Conservation (phyloP, 2,797 vertebrate genomes). For the Typhlichthys eigenmanni region DNA sequence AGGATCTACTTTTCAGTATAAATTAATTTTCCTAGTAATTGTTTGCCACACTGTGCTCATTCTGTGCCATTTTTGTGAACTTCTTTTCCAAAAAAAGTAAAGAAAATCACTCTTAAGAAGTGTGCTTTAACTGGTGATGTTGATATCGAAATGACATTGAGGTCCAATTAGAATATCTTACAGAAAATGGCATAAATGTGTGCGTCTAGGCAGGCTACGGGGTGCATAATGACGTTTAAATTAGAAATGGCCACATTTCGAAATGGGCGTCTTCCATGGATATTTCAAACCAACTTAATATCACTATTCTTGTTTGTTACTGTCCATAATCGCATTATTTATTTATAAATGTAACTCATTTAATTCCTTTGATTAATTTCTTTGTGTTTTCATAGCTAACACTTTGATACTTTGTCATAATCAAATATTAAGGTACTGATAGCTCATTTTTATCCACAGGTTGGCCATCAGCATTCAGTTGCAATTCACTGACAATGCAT, state of each 20-base stretch:
- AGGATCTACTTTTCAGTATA: too few relatives aligned
- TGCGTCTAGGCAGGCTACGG: too few relatives aligned
- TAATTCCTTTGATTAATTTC: background rate
- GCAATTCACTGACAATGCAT: constrained; percentile 27
- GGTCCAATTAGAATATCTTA: too few relatives aligned
- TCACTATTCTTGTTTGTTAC: background rate
- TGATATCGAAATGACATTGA: too few relatives aligned
- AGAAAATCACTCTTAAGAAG: too few relatives aligned
- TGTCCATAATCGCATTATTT: constrained; percentile 1
- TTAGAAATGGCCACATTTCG: background rate
- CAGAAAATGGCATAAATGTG: too few relatives aligned
- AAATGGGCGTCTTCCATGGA: background rate
- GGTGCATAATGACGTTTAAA: too few relatives aligned
- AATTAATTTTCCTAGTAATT: background rate
- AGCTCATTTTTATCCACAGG: constrained; percentile 59
- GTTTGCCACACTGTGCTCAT: too few relatives aligned
- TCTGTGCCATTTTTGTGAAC: constrained; percentile 11
- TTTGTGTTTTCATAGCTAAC: constrained; percentile 1
- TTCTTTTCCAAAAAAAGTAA: constrained; percentile 16
- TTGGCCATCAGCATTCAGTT: constrained; percentile 44
- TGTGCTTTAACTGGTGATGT: too few relatives aligned
- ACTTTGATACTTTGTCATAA: background rate
- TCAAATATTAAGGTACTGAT: constrained; percentile 12
- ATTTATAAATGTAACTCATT: background rate
- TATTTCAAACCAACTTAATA: background rate